phyloP scores from a whole-genome alignment of 2,113 vertebrate genomes.

The Epinephelus lanceolatus region DNA sequence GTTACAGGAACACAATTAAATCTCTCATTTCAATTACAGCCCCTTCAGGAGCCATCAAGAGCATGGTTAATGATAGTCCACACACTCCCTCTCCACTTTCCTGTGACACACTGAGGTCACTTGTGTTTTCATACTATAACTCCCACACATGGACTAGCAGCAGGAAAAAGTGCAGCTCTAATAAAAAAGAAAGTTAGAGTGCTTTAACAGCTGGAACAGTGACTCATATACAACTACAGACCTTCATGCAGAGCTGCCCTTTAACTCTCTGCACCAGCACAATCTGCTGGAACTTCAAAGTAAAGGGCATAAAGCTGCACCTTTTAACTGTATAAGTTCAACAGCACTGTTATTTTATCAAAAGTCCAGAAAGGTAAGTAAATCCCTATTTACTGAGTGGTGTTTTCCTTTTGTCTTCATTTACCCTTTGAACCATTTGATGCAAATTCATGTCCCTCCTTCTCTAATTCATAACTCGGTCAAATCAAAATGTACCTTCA shows the following conservation, averaged over 20 bases:
- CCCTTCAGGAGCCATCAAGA: constrained; percentile 59
- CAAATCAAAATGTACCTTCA: background rate
- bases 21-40: constrained; percentile 42
- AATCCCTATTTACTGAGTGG: background rate
- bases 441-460: no score
- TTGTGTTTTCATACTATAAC: constrained; percentile 54
- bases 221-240: constrained; percentile 41
- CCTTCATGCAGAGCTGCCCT: constrained; percentile 19
- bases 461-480: no score
- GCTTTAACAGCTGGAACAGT: constrained; percentile 53
- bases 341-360: background rate
- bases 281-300: constrained; percentile 7
- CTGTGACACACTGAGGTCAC: constrained; percentile 39
- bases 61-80: constrained; percentile 42
- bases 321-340: background rate
- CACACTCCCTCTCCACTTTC: constrained; percentile 48
- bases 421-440: background rate
- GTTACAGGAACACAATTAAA: constrained; percentile 31
- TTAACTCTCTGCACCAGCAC: constrained; percentile 14
- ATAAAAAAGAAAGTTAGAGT: constrained; percentile 40
- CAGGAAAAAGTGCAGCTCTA: constrained; percentile 25
- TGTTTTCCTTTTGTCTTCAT: background rate
- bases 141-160: constrained; percentile 30
- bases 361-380: background rate
- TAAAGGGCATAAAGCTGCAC: background rate